Evolutionary conservation across 1,140 invertebrate genomes (phyloP), one percentile per base, ranked within the genome.

Genomic region (Chelonus insularis): DNA sequence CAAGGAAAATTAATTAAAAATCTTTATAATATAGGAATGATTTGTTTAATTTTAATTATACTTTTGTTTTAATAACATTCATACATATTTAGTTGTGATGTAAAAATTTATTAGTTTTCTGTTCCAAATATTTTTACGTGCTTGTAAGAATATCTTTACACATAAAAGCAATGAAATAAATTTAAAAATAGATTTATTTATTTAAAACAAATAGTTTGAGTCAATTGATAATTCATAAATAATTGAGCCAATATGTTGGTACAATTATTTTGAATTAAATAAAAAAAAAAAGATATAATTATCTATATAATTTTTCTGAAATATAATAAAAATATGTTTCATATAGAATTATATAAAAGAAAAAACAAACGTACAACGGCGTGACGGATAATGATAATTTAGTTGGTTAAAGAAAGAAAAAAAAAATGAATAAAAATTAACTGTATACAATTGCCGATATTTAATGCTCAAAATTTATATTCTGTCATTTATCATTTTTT

Each of bases 371-470:
- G 14, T 43, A 43, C 41, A 43, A 43, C 41, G 14, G 41, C 39
- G 39, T 14, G 41, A 43, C 41, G 41, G 16, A 16, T 43, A 16
- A 20, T 14, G 41, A 43, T 14, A 14, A 43, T 43, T 18, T 43
- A 20, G 41, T 43, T 43, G 18, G 25, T 29, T 43, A 43, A 39
- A 16, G 41, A 16, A 7, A 5, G n/a, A 43, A 43, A 43, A 18
- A 43, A 43, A 16, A 16, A 16, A 14, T 18, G 41, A 14, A 43
- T 16, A 43, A 16, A 43, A 43, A 16, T 43, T 14, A 39, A 18
- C 14, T 43, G n/a, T 56, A 56, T 37, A 60, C 47, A 23, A 45
- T 45, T 21, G 12, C 7, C 3, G 6, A 48, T 48, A 21, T 48
- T 21, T 48, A 29, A 48, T 12, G 20, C 45, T 48, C 45, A 48